Base-by-base conservation (phyloP, 1,140 invertebrate genomes). In the Hycleus cichorii region DNA sequence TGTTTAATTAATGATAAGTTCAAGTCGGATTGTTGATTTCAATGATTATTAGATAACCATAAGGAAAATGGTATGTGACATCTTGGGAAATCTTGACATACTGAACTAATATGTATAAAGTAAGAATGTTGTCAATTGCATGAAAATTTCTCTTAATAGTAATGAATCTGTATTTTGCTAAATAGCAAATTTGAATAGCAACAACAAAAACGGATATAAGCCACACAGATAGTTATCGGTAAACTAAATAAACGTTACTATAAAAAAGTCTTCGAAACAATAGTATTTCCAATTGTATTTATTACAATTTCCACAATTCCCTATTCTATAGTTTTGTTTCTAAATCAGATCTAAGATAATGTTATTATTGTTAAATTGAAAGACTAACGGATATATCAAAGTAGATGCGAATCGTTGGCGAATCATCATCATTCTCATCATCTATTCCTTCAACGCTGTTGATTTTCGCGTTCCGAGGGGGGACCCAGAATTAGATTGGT, bases 41-140 rank as follows among this genome's bases (percentile, higher is more conserved):
- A 32, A 32, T 32, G 7, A 32, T 32, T 5, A 2, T 32, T 32
- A 32, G 32, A 32, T 32, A 32, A 32, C 32, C 18, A 53, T 46
- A 46, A 53, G 51, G 51, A 53, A 45, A 53, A 46, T 38, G 42
- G 42, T 46, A 53, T 46, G 51, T 53, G 46, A 53, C 51, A 8
- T 53, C 43, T 53, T 53, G 43, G 43, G 43, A 53, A 53, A 53
- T 53, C 42, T 53, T 53, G 51, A 46, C 51, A 53, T 32, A 53
- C 42, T 53, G 43, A 44, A 46, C 51, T 53, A 53, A 46, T 53
- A 53, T 44, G 18, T 45, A n/a, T 5, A 45, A 53, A 18, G 18
- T 32, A 32, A 32, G 32, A 32, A 32, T 32, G 32, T 32, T 7
- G 32, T 32, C 32, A 32, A 32, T 32, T 32, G 32, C 32, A 5